Evolutionary conservation across 2,888 invertebrate species (phyloP).

Genomic region (Endotricha flammealis): DNA sequence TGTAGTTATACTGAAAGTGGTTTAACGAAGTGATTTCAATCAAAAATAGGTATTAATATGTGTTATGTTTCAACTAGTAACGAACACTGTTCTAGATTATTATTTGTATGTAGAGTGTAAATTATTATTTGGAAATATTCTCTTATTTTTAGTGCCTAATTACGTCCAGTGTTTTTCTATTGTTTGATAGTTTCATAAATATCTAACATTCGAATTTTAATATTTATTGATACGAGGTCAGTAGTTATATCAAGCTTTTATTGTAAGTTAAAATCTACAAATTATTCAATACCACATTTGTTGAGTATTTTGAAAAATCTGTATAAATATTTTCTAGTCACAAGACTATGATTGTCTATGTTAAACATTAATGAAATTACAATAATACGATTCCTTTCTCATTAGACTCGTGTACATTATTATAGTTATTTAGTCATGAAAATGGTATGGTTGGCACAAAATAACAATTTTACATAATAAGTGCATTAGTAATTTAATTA

Average conservation of each 20-base stretch:
- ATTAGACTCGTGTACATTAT: slow-evolving; percentile 20
- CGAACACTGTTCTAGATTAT: slow-evolving; percentile 61
- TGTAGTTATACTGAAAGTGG: slow-evolving; percentile 63
- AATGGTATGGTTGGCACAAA: slow-evolving; percentile 12
- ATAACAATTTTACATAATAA: background rate
- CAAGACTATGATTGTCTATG: slow-evolving; percentile 67
- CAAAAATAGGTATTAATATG: slow-evolving; percentile 67
- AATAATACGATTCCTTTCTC: slow-evolving; percentile 23
- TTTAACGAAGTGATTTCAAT: slow-evolving; percentile 61
- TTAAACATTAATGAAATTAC: slow-evolving; percentile 43
- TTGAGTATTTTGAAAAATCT: slow-evolving; percentile 49
- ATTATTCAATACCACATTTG: slow-evolving; percentile 49
- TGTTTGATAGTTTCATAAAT: slow-evolving; percentile 59
- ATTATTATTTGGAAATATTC: slow-evolving; percentile 60
- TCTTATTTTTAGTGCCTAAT: slow-evolving; percentile 66
- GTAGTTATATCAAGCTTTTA: slow-evolving; percentile 56
- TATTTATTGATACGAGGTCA: slow-evolving; percentile 74
- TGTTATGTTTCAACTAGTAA: slow-evolving; percentile 66
- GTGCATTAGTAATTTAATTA: no score
- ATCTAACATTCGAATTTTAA: slow-evolving; percentile 62
- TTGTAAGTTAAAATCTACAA: slow-evolving; percentile 47
- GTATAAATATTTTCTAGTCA: slow-evolving; percentile 72
- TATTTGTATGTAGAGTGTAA: slow-evolving; percentile 67
- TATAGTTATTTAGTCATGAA: slow-evolving; percentile 7
- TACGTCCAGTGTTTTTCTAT: slow-evolving; percentile 65